Evolutionary conservation across 64 coral and sea anemone species (phyloP).

Genomic region (Montipora sp.): DNA sequence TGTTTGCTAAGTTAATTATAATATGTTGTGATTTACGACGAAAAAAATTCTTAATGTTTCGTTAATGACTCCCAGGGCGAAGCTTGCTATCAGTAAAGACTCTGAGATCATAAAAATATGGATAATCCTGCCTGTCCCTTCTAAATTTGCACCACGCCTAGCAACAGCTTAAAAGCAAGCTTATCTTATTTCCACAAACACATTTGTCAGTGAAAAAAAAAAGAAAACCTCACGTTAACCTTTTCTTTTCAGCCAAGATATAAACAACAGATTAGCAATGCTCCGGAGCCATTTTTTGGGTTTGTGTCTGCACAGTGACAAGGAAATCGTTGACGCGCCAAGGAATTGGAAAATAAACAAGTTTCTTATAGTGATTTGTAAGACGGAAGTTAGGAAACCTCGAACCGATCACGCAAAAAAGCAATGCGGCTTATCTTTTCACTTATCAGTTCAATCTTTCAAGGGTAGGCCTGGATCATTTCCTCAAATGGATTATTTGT

Average conservation of each 20-base stretch:
- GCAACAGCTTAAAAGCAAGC: not conserved
- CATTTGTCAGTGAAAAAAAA: not conserved
- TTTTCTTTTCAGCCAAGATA: not conserved
- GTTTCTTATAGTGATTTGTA: not conserved
- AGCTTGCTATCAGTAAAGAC: not conserved
- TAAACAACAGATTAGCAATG: not conserved
- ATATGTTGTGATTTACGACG: not conserved
- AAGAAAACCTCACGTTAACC: not conserved
- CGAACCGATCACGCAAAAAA: not conserved
- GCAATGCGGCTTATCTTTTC: not conserved
- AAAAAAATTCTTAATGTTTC: not conserved
- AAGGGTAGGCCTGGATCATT: not conserved
- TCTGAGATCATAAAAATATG: no score
- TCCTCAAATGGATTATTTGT: not conserved
- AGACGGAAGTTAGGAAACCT: not conserved
- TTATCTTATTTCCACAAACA: not conserved
- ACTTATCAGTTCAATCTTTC: not conserved
- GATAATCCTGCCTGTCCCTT: not conserved
- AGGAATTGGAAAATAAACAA: not conserved
- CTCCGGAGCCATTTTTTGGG: not conserved
- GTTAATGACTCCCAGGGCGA: not conserved
- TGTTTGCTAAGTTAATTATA: not conserved
- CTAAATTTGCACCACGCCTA: not conserved
- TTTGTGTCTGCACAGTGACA: not conserved
- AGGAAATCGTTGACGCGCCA: conserved; percentile 5